These are phyloP conservation scores for Columba guinea DNA, from an alignment of 2,797 vertebrate genomes.

Conservation along the genomic window DNA sequence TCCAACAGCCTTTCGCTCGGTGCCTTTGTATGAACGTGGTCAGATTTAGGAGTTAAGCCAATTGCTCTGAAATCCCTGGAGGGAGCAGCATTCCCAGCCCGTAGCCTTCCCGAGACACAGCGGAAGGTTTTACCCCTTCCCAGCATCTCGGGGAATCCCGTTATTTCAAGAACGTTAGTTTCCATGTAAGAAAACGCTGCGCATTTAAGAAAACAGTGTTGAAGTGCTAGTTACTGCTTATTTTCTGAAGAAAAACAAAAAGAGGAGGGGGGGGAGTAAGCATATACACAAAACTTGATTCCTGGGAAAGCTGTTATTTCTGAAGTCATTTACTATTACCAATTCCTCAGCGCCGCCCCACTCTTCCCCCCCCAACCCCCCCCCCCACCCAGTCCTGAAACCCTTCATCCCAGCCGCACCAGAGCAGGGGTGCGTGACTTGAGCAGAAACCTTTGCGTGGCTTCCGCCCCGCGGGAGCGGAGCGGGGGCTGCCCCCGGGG, in stretches of 20 bases:
- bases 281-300: neutral
- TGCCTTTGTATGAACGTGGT: conserved; percentile 65
- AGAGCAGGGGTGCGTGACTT: conserved; percentile 1
- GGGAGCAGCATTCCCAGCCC: conserved; percentile 14
- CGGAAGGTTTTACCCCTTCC: neutral
- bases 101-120: neutral
- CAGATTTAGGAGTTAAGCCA: conserved; percentile 71
- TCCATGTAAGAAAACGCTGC: neutral
- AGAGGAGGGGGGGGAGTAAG: neutral
- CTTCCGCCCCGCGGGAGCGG: neutral
- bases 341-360: neutral
- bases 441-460: conserved; percentile 26
- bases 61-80: conserved; percentile 61
- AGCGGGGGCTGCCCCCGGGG: neutral
- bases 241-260: neutral
- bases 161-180: conserved; percentile 43
- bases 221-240: conserved; percentile 21
- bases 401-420: neutral
- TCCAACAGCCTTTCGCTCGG: conserved; percentile 1
- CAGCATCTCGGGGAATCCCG: neutral
- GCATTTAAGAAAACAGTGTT: neutral
- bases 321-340: conserved; percentile 10
- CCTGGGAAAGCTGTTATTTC: conserved; percentile 26
- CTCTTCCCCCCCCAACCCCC: neutral
- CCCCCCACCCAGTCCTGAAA: neutral